Conservation (phyloP, 2,797 vertebrate species). For the Acropternis orthonyx region DNA sequence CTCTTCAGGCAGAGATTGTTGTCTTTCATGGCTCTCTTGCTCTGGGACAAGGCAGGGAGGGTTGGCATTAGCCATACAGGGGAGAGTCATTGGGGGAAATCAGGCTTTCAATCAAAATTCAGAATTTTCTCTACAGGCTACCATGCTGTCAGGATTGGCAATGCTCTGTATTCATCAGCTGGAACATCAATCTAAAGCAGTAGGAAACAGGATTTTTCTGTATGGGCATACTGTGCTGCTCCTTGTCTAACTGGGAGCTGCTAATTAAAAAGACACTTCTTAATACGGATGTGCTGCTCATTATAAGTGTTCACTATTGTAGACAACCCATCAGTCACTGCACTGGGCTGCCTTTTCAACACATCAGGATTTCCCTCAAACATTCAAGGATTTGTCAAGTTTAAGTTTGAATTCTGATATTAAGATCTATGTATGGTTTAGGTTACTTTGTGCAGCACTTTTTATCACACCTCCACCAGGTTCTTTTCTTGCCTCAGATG, state of each 20-base stretch:
- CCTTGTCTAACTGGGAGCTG: not conserved
- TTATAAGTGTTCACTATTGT: not conserved
- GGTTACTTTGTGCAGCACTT: not conserved
- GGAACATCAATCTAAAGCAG: not conserved
- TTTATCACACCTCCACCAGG: not conserved
- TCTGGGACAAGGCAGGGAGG: not conserved
- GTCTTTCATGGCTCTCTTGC: not conserved
- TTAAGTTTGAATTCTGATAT: not conserved
- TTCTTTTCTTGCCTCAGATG: not conserved
- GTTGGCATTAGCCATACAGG: conserved; percentile 28
- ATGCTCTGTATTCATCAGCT: not conserved
- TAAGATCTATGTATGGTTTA: not conserved
- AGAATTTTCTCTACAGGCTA: not conserved
- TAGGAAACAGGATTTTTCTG: not conserved
- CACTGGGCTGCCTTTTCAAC: not conserved
- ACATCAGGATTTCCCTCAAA: not conserved
- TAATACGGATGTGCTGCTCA: not conserved
- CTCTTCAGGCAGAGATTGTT: not conserved
- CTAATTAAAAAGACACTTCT: not conserved
- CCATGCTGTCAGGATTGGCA: not conserved
- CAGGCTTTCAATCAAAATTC: not conserved
- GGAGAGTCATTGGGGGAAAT: not conserved
- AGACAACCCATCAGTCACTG: not conserved
- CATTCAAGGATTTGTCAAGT: not conserved
- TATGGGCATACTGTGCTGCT: not conserved